These are phyloP conservation scores for Leptinotarsa rubiginosa DNA, from an alignment of 2,888 invertebrate species.

Conservation along the genomic window DNA sequence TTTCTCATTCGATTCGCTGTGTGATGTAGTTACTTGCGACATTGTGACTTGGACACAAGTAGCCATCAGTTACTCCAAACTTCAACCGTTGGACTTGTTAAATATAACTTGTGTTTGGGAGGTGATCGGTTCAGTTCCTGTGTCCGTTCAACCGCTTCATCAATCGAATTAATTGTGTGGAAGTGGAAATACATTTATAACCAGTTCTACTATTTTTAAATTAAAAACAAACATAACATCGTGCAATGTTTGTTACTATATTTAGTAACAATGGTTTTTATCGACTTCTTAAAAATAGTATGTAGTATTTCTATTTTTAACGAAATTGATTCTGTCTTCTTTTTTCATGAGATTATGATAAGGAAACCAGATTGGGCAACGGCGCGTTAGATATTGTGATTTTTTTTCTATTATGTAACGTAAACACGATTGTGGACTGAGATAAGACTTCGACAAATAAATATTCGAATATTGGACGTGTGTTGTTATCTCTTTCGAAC, in stretches of 20 bases:
- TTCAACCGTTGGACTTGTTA: slow-evolving; percentile 13
- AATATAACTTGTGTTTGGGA: slow-evolving; percentile 9
- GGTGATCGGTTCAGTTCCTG: slow-evolving; percentile 4
- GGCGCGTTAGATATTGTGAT: slow-evolving; percentile 14
- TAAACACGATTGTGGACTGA: slow-evolving; percentile 15
- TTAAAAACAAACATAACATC: slow-evolving; percentile 53
- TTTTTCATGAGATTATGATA: slow-evolving; percentile 36
- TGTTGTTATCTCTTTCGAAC: background rate
- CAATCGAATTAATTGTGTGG: slow-evolving; percentile 20
- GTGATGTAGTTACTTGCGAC: slow-evolving; percentile 42
- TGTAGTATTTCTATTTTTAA: slow-evolving; percentile 53
- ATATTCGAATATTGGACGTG: background rate
- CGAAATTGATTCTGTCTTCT: slow-evolving; percentile 40
- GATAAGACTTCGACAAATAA: slow-evolving; percentile 9
- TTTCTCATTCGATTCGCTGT: background rate
- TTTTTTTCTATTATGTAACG: slow-evolving; percentile 18
- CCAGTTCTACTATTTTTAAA: slow-evolving; percentile 52
- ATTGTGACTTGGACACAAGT: slow-evolving; percentile 49
- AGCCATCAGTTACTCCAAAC: slow-evolving; percentile 22
- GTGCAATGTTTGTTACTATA: slow-evolving; percentile 58
- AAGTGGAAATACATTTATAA: slow-evolving; percentile 38
- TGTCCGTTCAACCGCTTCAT: background rate
- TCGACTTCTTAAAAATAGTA: slow-evolving; percentile 61
- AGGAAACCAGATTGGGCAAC: slow-evolving; percentile 27
- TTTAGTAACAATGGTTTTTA: slow-evolving; percentile 59